Evolutionary conservation across 2,113 vertebrate species (phyloP), one percentile per base, ranked within the genome.

Genomic region (Tragulus kanchil): DNA sequence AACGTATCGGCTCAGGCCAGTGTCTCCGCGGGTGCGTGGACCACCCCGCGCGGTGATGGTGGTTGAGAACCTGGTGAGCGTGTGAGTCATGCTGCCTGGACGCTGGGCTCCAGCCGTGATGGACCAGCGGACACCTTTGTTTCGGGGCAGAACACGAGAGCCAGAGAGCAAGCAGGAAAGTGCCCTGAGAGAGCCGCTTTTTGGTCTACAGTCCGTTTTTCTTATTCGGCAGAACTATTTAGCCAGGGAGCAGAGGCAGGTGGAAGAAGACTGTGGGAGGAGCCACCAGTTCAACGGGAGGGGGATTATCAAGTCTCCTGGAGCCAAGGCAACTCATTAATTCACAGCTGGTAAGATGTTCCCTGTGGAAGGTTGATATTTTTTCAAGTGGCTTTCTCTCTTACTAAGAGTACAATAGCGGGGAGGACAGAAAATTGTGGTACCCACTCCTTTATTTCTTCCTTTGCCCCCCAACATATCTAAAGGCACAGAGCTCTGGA

Each of bases 251-350:
- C 28, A 14, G 5, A 61, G 19, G 1, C 6, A 78, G 16, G 26
- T 13, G 4, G 81, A 77, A 79, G 31, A 45, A 10, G 50, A 50
- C 1, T 50, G 71, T 12, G 50, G 88, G 42, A 82, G 50, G 31
- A 54, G 48, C 62, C 19, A 3, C 42, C 59, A 8, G 61, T n/a
- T 52, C 36, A 71, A 0, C 26, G 61, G 61, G 45, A 59, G 28
- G 31, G n/a, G 7, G 59, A n/a, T 59, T 54, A 25, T 36, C 58
- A 12, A 64, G 56, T n/a, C 86, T 86, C 62, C 75, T 19, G 31
- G 62, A 94, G 58, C 25, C 50, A 69, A 89, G 45, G 65, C 62
- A 94, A 36, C 81, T 94, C 85, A 48, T 85, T 94, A 82, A 90
- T 54, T 45, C 85, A 82, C 71, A 87, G 89, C 71, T 78, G 62